phyloP scores from a whole-genome alignment of 1,140 invertebrate genomes.

The Drosophila seguyi region DNA sequence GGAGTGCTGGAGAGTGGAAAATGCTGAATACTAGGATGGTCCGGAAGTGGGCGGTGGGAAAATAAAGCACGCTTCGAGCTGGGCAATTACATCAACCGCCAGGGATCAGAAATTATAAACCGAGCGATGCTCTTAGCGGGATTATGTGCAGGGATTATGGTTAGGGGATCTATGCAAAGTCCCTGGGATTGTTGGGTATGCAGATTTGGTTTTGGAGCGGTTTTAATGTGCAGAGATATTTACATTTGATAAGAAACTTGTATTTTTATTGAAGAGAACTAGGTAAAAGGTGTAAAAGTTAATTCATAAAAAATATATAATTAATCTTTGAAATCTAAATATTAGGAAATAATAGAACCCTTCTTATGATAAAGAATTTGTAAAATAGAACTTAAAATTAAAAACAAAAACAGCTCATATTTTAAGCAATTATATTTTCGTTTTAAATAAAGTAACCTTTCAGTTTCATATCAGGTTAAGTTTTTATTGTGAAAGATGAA shows the following conservation, averaged over 20 bases:
- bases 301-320: no score
- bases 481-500: no score
- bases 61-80: constrained; percentile 8
- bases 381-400: no score
- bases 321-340: no score
- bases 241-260: neutral
- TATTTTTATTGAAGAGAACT: neutral
- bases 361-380: no score
- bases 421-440: no score
- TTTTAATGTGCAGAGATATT: no score
- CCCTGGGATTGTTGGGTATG: neutral
- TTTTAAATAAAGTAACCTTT: no score
- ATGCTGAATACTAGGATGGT: constrained; percentile 13
- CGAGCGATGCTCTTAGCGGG: constrained; percentile 37
- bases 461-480: no score
- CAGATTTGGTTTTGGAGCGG: neutral
- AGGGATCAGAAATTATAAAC: constrained; percentile 35
- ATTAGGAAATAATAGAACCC: no score
- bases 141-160: constrained; percentile 30
- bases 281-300: neutral
- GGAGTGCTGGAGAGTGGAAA: constrained; percentile 9
- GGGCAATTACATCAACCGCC: constrained; percentile 36
- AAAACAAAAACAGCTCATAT: no score
- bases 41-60: constrained; percentile 19
- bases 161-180: neutral